A percentile compares a stretch with the other conserved stretches of the same genome.
Conservation (phyloP, 2,797 vertebrate species). For the Aeoliscus strigatus region DNA sequence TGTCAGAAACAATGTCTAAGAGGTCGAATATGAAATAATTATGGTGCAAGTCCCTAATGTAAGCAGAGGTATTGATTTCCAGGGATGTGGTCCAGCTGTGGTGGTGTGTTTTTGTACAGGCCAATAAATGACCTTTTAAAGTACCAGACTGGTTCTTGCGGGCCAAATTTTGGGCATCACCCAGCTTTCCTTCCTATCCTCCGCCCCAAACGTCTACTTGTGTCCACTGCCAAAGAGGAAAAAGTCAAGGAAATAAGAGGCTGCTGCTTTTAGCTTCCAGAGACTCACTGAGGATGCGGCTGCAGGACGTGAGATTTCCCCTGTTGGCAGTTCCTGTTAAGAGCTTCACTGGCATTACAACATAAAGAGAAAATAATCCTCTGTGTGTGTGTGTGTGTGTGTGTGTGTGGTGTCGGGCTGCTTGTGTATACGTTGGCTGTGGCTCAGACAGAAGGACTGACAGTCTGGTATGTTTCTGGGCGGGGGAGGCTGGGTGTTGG, state of each 20-base stretch:
- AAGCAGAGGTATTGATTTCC: constrained; percentile 67
- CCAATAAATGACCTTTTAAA: constrained; percentile 51
- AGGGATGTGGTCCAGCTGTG: constrained; percentile 60
- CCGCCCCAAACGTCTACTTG: too few relatives aligned
- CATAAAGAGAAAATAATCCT: constrained; percentile 63
- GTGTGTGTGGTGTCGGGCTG: too few relatives aligned
- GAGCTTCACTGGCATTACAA: constrained; percentile 59
- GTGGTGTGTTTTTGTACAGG: constrained; percentile 32
- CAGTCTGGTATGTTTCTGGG: constrained; percentile 20
- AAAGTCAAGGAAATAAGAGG: constrained; percentile 27
- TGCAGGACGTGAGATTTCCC: constrained; percentile 57
- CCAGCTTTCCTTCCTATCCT: constrained; percentile 16
- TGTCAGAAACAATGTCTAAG: constrained; percentile 49
- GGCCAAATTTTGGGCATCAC: constrained; percentile 21
- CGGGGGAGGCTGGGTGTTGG: neutral
- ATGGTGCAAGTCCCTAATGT: constrained; percentile 54
- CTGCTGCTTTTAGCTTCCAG: constrained; percentile 31
- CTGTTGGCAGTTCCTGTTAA: constrained; percentile 48
- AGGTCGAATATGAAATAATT: constrained; percentile 68
- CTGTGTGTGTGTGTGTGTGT: too few relatives aligned
- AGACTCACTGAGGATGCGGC: constrained; percentile 46
- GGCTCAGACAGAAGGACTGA: constrained; percentile 34
- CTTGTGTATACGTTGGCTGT: constrained; percentile 31
- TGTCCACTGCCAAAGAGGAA: constrained; percentile 18
- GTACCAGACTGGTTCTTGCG: constrained; percentile 19